Base-by-base conservation (phyloP, 2,797 vertebrate genomes). In the Natrix natrix region DNA sequence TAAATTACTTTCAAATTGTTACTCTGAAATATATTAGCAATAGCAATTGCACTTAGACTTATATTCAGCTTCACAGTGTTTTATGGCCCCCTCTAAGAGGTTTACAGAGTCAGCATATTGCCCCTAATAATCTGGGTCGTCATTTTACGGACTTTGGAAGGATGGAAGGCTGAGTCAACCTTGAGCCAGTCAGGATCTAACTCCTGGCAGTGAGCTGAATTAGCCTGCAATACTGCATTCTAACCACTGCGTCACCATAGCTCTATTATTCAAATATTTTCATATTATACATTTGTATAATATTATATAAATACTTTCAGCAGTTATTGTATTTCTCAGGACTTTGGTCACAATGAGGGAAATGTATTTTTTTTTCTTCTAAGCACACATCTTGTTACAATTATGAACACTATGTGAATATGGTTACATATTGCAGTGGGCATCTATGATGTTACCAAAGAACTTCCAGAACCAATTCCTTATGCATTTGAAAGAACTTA, bases 401-500 rank as follows among this genome's bases (percentile, higher is more conserved):
- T n/a, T 59, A 12, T 37, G 54, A 60, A 69, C 24, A 37, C 54
- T 52, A 24, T 56, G 24, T 56, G 8, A 89, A 48, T 43, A 32
- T 13, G 24, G 22, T 54, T 87, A 12, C 66, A 78, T 32, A 13
- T 37, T 91, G 37, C 66, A 17, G 4, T 91, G 37, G 89, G 26
- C 28, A 92, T 26, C 4, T 32, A 55, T 8, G 52, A 48, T 3
- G 22, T 52, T 32, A 13, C 13, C 59, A 83, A 88, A 37, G 56
- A 91, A 95, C 8, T 66, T 93, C 57, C 14, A 63, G 63, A 90
- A 2, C 17, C 89, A 7, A 59, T 54, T 88, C 7, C 22, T 55
- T 91, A 89, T 93, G 55, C 26, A 63, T 69, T 89, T 92, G 69
- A 88, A 14, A 43, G 10, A 96, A 98, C 99, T 99, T 98, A 99